Evolutionary conservation across 2,797 vertebrate species (phyloP), one percentile per base, ranked within the genome.

Genomic region (Tenualosa thibaudeaui): DNA sequence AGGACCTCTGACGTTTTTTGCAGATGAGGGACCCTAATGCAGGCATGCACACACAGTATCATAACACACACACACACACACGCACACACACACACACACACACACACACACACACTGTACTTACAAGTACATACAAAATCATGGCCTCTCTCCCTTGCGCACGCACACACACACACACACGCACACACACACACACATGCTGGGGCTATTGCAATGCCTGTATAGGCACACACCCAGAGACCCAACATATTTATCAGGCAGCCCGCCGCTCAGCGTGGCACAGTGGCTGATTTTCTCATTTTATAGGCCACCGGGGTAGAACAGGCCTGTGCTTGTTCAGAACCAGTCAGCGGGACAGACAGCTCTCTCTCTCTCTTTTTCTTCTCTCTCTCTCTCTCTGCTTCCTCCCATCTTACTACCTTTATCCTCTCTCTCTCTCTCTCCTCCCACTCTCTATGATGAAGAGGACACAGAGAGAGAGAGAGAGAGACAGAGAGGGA

Each of bases 261-360:
- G 71, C 37, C 71, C 71, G 37, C 71, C 71, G 71, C 82, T 62
- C 84, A 86, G 51, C 43, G 82, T 87, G 84, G 87, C 90, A 89
- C 89, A 90, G 86, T 90, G 90, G 88, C 88, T 89, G 90, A 86
- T 88, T 90, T 90, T 90, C 90, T 90, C 84, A 90, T 90, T 90
- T 90, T 89, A 90, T 90, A 89, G 90, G 90, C 88, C 90, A 90
- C 88, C 90, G 90, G 88, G 89, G 90, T 89, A 90, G 90, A 90
- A 90, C 90, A 90, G 89, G 85, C 83, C 85, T 89, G 68, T 86
- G 89, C 88, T 90, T 90, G 90, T 89, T 88, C 87, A 91, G 88
- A 89, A 86, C 85, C 90, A 92, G 87, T 87, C 90, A 90, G 87
- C 84, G 62, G 88, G 84, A 90, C 90, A 88, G 84, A 89, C 82